Evolutionary conservation across 2,888 invertebrate genomes (phyloP).

Genomic region (Pseudococcus jackbeardsleyi): DNA sequence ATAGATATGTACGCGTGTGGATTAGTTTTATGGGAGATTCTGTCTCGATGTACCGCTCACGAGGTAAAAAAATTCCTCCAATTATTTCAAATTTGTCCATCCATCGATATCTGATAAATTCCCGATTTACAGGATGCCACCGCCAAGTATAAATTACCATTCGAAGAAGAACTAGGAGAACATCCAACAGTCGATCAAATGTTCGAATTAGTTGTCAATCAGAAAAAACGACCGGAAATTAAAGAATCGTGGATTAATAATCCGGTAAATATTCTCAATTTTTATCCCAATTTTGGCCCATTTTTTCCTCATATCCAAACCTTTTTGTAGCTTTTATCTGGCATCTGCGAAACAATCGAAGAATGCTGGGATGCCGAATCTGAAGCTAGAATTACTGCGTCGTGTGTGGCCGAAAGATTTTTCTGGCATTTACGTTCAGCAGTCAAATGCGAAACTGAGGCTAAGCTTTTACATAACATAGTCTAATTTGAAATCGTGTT

Average conservation of each 20-base stretch:
- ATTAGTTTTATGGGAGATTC: slow-evolving; percentile 94
- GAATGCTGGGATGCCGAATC: slow-evolving; percentile 99
- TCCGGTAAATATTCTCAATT: slow-evolving; percentile 73
- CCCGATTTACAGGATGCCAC: slow-evolving; percentile 73
- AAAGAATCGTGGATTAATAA: slow-evolving; percentile 88
- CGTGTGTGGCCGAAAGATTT: slow-evolving; percentile 87
- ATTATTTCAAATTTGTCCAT: no score
- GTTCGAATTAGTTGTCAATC: slow-evolving; percentile 94
- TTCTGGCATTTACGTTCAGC: slow-evolving; percentile 66
- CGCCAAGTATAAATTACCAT: slow-evolving; percentile 89
- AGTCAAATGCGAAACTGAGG: slow-evolving; percentile 30
- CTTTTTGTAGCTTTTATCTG: slow-evolving; percentile 79
- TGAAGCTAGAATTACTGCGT: slow-evolving; percentile 93
- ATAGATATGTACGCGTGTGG: slow-evolving; percentile 99
- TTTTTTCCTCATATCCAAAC: neutral
- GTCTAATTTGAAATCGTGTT: neutral
- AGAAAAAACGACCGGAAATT: slow-evolving; percentile 88
- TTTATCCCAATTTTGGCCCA: no score
- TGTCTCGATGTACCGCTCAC: slow-evolving; percentile 80
- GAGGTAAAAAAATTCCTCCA: slow-evolving; percentile 70
- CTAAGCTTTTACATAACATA: slow-evolving; percentile 35
- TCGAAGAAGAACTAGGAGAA: slow-evolving; percentile 91
- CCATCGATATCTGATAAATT: neutral
- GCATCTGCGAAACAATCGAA: slow-evolving; percentile 94
- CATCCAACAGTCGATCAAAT: slow-evolving; percentile 93